Conservation (phyloP, 2,888 invertebrate genomes). For the Drosophila putrida region DNA sequence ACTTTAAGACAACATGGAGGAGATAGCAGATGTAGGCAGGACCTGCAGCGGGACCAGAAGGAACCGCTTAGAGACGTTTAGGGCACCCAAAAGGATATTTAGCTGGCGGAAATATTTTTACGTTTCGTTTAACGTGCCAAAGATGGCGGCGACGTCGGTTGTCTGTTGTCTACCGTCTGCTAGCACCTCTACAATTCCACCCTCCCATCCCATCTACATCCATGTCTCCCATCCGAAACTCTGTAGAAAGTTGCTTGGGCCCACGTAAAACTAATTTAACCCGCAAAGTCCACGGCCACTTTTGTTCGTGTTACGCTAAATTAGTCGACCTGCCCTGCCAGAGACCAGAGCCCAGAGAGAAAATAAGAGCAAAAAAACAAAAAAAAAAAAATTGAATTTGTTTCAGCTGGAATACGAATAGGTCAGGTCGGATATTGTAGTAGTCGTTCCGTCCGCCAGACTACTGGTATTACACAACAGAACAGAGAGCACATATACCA, state of each 20-base stretch:
- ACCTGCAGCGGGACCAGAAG: slow-evolving; percentile 44
- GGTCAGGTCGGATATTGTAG: slow-evolving; percentile 25
- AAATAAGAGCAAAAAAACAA: slow-evolving; percentile 10
- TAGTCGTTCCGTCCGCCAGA: slow-evolving; percentile 1
- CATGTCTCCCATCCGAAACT: slow-evolving; percentile 26
- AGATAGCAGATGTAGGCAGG: slow-evolving; percentile 5
- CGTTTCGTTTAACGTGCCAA: slow-evolving; percentile 84
- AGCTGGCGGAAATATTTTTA: slow-evolving; percentile 84
- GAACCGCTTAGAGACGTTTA: slow-evolving; percentile 71
- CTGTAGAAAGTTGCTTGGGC: slow-evolving; percentile 57
- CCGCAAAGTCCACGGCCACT: slow-evolving; percentile 78
- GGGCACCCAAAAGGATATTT: slow-evolving; percentile 79
- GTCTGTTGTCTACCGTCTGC: slow-evolving; percentile 24
- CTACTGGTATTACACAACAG: slow-evolving; percentile 1
- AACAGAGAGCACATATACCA: slow-evolving; percentile 37
- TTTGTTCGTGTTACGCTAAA: slow-evolving; percentile 78
- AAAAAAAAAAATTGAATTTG: slow-evolving; percentile 38
- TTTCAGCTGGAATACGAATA: slow-evolving; percentile 43
- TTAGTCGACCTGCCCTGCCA: slow-evolving; percentile 69
- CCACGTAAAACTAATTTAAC: slow-evolving; percentile 80
- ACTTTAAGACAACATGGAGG: slow-evolving; percentile 59
- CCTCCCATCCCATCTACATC: background rate
- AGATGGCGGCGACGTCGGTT: slow-evolving; percentile 55
- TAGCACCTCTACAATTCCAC: slow-evolving; percentile 25
- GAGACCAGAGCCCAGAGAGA: slow-evolving; percentile 39